Evolutionary conservation across 2,113 vertebrate species (phyloP), one percentile per base, ranked within the genome.

Genomic region (Dicerorhinus sumatrensis): DNA sequence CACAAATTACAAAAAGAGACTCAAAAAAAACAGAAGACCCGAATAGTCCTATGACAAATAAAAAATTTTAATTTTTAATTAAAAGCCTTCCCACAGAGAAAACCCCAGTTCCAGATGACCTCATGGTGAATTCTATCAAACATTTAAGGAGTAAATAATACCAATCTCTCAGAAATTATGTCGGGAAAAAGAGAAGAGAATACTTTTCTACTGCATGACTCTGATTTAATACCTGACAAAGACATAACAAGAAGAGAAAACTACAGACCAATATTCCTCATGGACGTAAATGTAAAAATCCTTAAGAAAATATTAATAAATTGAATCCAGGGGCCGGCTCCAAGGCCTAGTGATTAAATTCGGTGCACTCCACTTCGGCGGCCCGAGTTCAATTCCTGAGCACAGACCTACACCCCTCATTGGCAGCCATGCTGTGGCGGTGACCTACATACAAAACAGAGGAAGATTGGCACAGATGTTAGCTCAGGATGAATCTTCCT

Each of bases 141-240:
- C 6, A 23, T 67, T 67, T 69, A 51, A 85, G 46, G 63, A 69
- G 17, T 51, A 83, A 46, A 31, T 46, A 60, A 63, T 42, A 42
- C 25, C 31, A 67, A 25, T 85, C 46, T 69, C 31, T 67, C 46
- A 67, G 29, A 83, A 80, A 72, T 33, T 92, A 58, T 5, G 1
- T 33, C 79, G 60, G 21, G 58, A 73, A 73, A 69, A 73, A 62
- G 51, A 72, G 54, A 3, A 65, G 11, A 9, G 31, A n/a, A 82
- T 12, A n/a, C 13, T 58, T 48, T 27, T 87, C 69, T 36, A 27
- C 18, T 83, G 31, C 4, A 8, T 83, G 36, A 73, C 23, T 31
- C 67, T 82, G 54, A 92, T 73, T 92, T 72, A 83, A 92, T 72
- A 62, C 29, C 31, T 91, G 14, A 46, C 58, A 91, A 81, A 70